Evolutionary conservation across 2,113 vertebrate genomes (phyloP).

Genomic region (Paratilapia polleni): DNA sequence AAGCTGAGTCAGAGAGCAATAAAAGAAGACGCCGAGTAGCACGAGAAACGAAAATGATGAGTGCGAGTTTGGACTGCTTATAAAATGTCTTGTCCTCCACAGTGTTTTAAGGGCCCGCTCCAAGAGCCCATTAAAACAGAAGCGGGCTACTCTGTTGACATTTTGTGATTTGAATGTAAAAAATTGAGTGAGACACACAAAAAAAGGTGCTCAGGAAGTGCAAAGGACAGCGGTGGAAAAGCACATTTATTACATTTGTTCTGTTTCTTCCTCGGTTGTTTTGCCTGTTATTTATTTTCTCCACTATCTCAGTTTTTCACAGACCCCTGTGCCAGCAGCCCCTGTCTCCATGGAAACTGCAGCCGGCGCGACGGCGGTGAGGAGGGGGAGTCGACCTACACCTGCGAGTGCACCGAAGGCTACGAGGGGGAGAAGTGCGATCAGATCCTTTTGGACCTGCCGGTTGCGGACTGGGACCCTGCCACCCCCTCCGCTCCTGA

Average conservation of each 20-base stretch:
- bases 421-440: constrained; percentile 88
- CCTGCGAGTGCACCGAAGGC: constrained; percentile 88
- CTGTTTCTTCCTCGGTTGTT: background rate
- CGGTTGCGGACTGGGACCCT: constrained; percentile 72
- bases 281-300: constrained; percentile 43
- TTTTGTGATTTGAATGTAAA: background rate
- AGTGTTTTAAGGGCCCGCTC: background rate
- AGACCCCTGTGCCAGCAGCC: constrained; percentile 92
- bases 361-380: constrained; percentile 73
- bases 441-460: constrained; percentile 64
- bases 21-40: constrained; percentile 23
- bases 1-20: constrained; percentile 49
- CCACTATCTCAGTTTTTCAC: constrained; percentile 84
- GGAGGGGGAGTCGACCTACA: constrained; percentile 77
- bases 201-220: background rate
- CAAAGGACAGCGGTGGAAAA: background rate
- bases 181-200: background rate
- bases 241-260: constrained; percentile 1
- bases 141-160: background rate
- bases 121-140: background rate
- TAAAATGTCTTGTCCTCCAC: background rate
- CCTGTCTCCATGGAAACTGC: constrained; percentile 98
- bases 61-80: background rate
- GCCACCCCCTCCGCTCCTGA: constrained; percentile 69
- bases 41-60: constrained; percentile 17